These are phyloP conservation scores for Blastobasis adustella DNA, from an alignment of 2,888 invertebrate genomes.

Conservation along the genomic window DNA sequence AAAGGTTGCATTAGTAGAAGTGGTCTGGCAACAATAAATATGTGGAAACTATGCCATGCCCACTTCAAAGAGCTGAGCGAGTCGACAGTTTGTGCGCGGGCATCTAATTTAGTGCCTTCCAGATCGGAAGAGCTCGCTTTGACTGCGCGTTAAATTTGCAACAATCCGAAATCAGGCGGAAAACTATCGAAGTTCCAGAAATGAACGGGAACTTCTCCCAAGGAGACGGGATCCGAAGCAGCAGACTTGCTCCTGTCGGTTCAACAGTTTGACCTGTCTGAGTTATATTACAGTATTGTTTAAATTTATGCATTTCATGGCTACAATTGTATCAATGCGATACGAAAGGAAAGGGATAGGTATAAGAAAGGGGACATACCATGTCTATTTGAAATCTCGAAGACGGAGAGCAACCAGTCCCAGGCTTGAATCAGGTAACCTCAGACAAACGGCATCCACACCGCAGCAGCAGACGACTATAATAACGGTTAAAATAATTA, in stretches of 20 bases:
- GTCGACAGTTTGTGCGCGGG: constrained; percentile 28
- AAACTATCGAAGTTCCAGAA: constrained; percentile 48
- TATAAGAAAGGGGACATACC: too few relatives aligned
- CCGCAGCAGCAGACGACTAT: too few relatives aligned
- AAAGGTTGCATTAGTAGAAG: too few relatives aligned
- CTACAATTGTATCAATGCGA: background rate
- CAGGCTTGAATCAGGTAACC: too few relatives aligned
- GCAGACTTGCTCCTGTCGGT: constrained; percentile 33
- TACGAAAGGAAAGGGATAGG: too few relatives aligned
- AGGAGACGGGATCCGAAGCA: constrained; percentile 29
- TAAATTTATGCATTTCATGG: background rate
- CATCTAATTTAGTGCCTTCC: constrained; percentile 51
- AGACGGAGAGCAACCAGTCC: too few relatives aligned
- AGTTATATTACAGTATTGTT: background rate
- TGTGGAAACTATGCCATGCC: background rate
- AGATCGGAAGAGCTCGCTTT: constrained; percentile 46
- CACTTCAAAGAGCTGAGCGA: constrained; percentile 10
- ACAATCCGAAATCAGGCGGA: constrained; percentile 59
- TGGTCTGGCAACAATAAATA: background rate
- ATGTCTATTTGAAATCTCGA: too few relatives aligned
- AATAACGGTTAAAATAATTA: too few relatives aligned
- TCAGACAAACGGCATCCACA: too few relatives aligned
- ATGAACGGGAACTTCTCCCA: constrained; percentile 40
- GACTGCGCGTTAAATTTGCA: constrained; percentile 54
- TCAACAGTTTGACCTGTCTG: constrained; percentile 22